These are phyloP conservation scores for Rhinichthys osculus DNA, from an alignment of 2,797 vertebrate genomes.

Conservation along the genomic window DNA sequence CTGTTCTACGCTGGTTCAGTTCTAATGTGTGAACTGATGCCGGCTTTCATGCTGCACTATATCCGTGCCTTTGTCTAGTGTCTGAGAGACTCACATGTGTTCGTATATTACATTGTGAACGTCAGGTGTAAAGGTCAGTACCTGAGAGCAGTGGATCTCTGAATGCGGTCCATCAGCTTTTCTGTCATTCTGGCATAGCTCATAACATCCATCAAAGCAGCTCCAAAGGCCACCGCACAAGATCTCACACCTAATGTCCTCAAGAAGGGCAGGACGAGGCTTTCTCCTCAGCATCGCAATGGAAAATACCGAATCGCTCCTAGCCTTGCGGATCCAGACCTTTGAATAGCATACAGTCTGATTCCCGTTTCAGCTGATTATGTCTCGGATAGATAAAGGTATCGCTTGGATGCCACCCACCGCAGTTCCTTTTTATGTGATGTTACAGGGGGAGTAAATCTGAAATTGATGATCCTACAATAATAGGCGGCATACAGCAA, in stretches of 20 bases:
- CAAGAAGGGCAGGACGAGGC: slow-evolving; percentile 5
- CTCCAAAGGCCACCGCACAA: slow-evolving; percentile 38
- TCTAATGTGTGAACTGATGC: not conserved
- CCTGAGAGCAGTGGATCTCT: slow-evolving; percentile 21
- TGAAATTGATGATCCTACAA: slow-evolving; percentile 5
- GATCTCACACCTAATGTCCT: slow-evolving; percentile 32
- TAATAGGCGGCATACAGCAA: not conserved
- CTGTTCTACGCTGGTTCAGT: not conserved
- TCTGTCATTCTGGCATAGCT: slow-evolving; percentile 30
- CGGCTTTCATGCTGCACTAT: not conserved
- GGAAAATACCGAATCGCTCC: not conserved
- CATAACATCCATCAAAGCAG: slow-evolving; percentile 42
- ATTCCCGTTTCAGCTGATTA: not conserved
- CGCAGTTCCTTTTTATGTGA: not conserved
- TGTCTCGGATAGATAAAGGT: not conserved
- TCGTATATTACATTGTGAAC: slow-evolving; percentile 22
- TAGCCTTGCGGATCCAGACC: not conserved
- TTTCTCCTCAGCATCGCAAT: not conserved
- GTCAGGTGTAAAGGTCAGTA: slow-evolving; percentile 41
- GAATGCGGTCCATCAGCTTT: slow-evolving; percentile 36
- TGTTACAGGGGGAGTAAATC: not conserved
- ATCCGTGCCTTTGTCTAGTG: not conserved
- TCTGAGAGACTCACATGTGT: slow-evolving; percentile 18
- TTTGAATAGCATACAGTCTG: slow-evolving; percentile 9
- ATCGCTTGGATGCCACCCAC: not conserved